These are phyloP conservation scores for Chlorops oryzae DNA, from an alignment of 1,140 invertebrate genomes.

Conservation along the genomic window DNA sequence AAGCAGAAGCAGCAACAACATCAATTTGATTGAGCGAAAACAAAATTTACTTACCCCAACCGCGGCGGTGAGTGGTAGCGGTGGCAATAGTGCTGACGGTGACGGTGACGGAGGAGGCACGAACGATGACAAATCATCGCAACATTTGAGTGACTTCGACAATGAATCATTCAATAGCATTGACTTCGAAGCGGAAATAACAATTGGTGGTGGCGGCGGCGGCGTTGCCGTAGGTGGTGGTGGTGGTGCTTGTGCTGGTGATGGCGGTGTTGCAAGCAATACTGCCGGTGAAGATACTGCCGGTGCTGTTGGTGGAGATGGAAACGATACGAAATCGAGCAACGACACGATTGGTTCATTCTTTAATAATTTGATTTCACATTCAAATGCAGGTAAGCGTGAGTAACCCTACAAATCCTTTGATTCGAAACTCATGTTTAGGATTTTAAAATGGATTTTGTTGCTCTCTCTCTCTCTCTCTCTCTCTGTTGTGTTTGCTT, in stretches of 20 bases:
- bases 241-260: conserved; percentile 2
- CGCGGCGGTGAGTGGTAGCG: not conserved
- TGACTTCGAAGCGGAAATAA: conserved; percentile 47
- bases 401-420: too few species aligned
- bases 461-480: too few species aligned
- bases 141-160: conserved; percentile 47
- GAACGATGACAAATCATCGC: conserved; percentile 40
- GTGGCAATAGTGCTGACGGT: not conserved
- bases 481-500: too few species aligned
- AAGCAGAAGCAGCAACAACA: not conserved
- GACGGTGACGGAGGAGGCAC: not conserved
- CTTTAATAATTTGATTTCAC: conserved; percentile 45
- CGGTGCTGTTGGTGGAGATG: conserved; percentile 11
- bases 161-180: conserved; percentile 48
- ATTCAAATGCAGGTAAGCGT: conserved; percentile 45
- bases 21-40: not conserved
- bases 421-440: too few species aligned
- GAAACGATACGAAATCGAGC: conserved; percentile 18
- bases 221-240: conserved; percentile 6
- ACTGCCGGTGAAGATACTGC: not conserved
- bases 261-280: not conserved
- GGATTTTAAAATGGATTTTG: too few species aligned
- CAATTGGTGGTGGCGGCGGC: conserved; percentile 29
- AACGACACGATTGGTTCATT: conserved; percentile 46
- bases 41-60: conserved; percentile 28